Evolutionary conservation across 2,113 vertebrate species (phyloP).

Genomic region (Illadopsis cleaveri): DNA sequence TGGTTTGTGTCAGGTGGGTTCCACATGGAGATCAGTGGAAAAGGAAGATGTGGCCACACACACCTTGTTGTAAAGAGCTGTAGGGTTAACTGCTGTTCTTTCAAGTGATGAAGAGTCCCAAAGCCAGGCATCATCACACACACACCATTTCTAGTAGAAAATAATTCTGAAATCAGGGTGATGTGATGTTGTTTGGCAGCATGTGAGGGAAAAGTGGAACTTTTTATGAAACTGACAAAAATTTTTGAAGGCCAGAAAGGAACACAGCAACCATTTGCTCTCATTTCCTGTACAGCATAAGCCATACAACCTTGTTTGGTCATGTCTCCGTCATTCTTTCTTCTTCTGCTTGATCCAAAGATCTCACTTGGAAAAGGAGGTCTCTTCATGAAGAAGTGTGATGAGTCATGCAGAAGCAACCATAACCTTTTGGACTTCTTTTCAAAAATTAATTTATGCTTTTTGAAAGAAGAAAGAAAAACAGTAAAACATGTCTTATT

Average conservation of each 20-base stretch:
- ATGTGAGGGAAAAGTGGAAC: neutral
- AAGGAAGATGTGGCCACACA: neutral
- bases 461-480: neutral
- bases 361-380: neutral
- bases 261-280: neutral
- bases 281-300: neutral
- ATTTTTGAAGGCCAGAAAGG: neutral
- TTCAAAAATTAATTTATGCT: neutral
- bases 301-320: neutral
- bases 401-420: neutral
- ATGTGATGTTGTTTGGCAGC: neutral
- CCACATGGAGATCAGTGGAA: fast-evolving
- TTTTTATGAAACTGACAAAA: neutral
- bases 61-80: neutral
- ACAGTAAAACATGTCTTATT: neutral
- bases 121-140: neutral
- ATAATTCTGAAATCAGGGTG: neutral
- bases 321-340: neutral
- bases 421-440: neutral
- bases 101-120: neutral
- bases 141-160: neutral
- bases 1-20: neutral
- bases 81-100: neutral
- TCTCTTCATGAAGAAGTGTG: neutral
- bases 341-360: neutral